Conservation (phyloP, 2,888 invertebrate genomes). For the Boloria euphrosyne region DNA sequence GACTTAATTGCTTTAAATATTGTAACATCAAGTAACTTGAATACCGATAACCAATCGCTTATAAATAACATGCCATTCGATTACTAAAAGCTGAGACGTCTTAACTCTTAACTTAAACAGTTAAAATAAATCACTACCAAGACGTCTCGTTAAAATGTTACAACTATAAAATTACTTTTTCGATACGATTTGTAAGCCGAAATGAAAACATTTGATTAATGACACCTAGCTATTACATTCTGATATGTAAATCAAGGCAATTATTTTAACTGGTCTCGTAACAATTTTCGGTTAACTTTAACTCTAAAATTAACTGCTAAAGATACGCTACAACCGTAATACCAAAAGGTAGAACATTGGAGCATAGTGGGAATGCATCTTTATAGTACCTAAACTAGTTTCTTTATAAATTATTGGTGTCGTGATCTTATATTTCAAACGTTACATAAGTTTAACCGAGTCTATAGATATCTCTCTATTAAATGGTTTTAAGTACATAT, state of each 20-base stretch:
- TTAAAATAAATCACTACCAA: conserved; percentile 6
- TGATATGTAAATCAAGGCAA: conserved; percentile 16
- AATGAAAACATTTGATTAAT: conserved; percentile 16
- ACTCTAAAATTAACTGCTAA: conserved; percentile 6
- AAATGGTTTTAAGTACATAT: not conserved
- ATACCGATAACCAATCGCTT: not conserved
- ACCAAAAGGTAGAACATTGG: not conserved
- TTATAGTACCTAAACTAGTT: conserved; percentile 25
- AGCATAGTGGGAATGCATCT: conserved; percentile 18
- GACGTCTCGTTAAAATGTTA: conserved; percentile 6
- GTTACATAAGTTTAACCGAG: conserved; percentile 19
- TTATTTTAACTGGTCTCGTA: conserved; percentile 8
- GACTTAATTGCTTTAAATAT: too few species aligned
- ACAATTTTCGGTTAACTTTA: conserved; percentile 4
- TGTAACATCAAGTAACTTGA: not conserved
- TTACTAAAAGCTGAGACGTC: conserved; percentile 4
- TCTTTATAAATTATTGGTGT: conserved; percentile 23
- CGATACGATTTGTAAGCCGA: conserved; percentile 2
- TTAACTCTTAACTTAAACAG: not conserved
- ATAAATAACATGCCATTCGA: conserved; percentile 9
- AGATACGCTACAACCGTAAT: not conserved
- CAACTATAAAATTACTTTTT: conserved; percentile 14
- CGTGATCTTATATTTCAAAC: conserved; percentile 22
- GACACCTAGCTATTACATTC: not conserved
- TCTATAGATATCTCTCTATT: not conserved